Conservation (phyloP, 2,888 invertebrate genomes). For the Synanthedon andrenaeformis region DNA sequence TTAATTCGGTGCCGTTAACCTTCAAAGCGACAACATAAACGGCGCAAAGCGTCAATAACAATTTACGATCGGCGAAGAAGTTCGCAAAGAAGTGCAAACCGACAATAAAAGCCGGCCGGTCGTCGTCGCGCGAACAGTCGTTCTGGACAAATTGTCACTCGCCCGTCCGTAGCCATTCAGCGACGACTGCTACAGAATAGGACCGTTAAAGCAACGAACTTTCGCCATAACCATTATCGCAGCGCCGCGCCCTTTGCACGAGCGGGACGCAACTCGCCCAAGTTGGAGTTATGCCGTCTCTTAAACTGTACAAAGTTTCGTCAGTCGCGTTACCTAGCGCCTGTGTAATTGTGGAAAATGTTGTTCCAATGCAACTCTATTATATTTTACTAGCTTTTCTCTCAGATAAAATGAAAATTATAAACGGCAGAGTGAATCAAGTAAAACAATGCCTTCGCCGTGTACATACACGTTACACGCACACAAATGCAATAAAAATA, state of each 20-base stretch:
- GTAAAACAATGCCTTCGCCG: too few relatives aligned
- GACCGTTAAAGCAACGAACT: slow-evolving; percentile 46
- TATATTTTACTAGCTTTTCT: too few relatives aligned
- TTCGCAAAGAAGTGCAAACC: slow-evolving; percentile 2
- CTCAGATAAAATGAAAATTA: too few relatives aligned
- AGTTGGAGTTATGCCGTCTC: slow-evolving; percentile 11
- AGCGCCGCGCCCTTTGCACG: slow-evolving; percentile 31
- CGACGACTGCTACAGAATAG: slow-evolving; percentile 25
- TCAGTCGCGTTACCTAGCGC: neutral
- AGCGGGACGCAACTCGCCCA: slow-evolving; percentile 21
- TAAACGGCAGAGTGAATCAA: too few relatives aligned
- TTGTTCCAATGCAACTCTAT: too few relatives aligned
- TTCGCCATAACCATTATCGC: slow-evolving; percentile 64
- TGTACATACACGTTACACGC: too few relatives aligned
- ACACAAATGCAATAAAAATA: too few relatives aligned
- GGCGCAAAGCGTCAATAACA: neutral
- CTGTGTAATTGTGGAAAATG: neutral
- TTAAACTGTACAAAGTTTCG: neutral
- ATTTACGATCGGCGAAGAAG: slow-evolving; percentile 1
- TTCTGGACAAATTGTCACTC: slow-evolving; percentile 39
- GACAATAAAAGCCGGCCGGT: slow-evolving; percentile 25
- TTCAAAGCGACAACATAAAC: neutral
- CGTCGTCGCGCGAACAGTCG: slow-evolving; percentile 27
- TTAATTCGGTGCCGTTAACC: neutral
- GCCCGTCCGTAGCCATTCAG: slow-evolving; percentile 14